Evolutionary conservation across 1,140 invertebrate genomes (phyloP).

Genomic region (Oreohelix idahoensis): DNA sequence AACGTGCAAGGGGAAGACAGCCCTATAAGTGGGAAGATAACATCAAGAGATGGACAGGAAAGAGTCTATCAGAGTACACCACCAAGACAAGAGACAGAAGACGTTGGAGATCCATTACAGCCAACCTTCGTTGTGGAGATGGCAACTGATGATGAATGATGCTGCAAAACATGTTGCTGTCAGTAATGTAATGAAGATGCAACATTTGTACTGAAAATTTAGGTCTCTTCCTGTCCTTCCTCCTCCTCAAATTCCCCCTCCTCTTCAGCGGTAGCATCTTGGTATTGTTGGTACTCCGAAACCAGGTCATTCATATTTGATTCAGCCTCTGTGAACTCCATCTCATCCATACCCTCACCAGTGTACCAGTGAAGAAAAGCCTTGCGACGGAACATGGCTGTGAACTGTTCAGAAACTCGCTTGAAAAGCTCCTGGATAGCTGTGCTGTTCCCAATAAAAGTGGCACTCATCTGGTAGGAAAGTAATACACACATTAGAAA

Average conservation of each 20-base stretch:
- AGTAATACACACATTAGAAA: too few species aligned
- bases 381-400: conserved; percentile 86
- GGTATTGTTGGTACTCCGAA: conserved; percentile 82
- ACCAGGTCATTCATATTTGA: conserved; percentile 80
- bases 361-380: conserved; percentile 76
- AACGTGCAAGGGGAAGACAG: too few species aligned
- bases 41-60: too few species aligned
- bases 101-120: too few species aligned
- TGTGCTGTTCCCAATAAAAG: conserved; percentile 62
- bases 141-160: too few species aligned
- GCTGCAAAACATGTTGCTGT: too few species aligned
- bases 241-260: conserved; percentile 74
- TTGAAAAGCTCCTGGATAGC: conserved; percentile 78
- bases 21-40: too few species aligned
- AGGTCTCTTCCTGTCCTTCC: conserved; percentile 49
- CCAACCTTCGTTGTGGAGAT: too few species aligned
- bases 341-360: conserved; percentile 21
- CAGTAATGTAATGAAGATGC: too few species aligned
- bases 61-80: too few species aligned
- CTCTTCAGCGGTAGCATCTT: conserved; percentile 70
- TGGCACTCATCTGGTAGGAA: conserved; percentile 90
- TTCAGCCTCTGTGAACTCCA: conserved; percentile 21
- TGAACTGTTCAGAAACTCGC: conserved; percentile 78
- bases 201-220: too few species aligned
- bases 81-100: too few species aligned